Conservation (phyloP, 2,113 vertebrate species). For the Protobothrops flavoviridis region DNA sequence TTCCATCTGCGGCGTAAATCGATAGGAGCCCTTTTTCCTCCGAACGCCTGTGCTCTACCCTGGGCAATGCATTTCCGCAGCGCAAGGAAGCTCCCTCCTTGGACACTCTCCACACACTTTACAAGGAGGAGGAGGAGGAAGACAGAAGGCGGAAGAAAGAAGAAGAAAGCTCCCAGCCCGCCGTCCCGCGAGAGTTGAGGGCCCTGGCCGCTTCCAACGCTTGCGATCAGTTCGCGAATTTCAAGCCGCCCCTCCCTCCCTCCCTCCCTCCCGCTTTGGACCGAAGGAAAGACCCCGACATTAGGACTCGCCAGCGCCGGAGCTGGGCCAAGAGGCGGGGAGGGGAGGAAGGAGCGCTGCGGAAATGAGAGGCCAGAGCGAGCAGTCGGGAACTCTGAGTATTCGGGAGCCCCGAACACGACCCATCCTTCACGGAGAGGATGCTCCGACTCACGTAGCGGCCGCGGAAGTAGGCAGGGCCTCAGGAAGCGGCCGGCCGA, state of each 20-base stretch:
- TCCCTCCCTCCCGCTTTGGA: not conserved
- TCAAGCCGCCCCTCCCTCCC: not conserved
- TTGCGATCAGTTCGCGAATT: not conserved
- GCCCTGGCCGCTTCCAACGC: not conserved
- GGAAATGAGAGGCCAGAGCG: no score
- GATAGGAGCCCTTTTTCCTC: not conserved
- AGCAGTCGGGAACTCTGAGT: not conserved
- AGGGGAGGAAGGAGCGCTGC: no score
- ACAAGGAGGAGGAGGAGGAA: not conserved
- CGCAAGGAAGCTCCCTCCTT: not conserved
- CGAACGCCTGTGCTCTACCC: not conserved
- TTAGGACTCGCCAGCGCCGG: not conserved
- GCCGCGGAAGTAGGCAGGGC: not conserved
- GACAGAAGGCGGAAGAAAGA: not conserved
- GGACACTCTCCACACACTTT: not conserved
- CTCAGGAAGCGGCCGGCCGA: conserved; percentile 21
- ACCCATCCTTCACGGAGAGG: no score
- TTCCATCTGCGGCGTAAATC: not conserved
- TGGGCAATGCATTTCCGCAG: not conserved
- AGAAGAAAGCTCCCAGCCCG: not conserved
- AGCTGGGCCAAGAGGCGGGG: not conserved
- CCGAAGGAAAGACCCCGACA: not conserved
- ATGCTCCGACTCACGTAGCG: not conserved
- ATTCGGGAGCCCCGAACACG: not conserved
- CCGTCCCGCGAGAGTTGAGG: not conserved